Evolutionary conservation across 2,888 invertebrate genomes (phyloP), one percentile per base, ranked within the genome.

Genomic region (Lepidonotus clava): DNA sequence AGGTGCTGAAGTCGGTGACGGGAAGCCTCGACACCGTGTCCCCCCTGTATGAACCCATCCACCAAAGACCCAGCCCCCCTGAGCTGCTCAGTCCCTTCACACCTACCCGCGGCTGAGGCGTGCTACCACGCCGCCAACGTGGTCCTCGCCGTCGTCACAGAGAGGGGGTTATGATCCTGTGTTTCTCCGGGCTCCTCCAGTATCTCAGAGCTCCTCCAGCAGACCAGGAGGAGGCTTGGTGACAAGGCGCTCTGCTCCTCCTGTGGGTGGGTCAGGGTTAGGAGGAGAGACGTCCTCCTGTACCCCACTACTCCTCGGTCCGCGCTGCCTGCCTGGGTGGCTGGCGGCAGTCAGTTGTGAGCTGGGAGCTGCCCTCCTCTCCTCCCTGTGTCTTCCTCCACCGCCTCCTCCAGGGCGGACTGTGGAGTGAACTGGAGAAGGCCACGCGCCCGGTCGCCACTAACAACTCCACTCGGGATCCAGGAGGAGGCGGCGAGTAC

Each of bases 391-490:
- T n/a, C n/a, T n/a, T n/a, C n/a, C n/a, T n/a, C n/a, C n/a, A n/a
- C n/a, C n/a, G n/a, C n/a, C n/a, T n/a, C n/a, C 28, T 61, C 61
- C 61, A 61, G 28, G 61, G 61, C 61, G 11, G 61, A 24, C 61
- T 11, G 61, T 61, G 61, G 61, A 61, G 61, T 61, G 61, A 61
- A 28, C 61, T 28, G 61, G 61, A 61, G 61, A 24, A 61, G 61
- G 24, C 61, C 61, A 24, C 28, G 61, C 61, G 28, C 61, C 61
- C 61, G 61, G 61, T 61, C 61, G 28, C 61, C 24, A 61, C 61
- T 61, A n/a, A 61, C 61, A 56, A 56, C 56, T 28, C 24, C 61
- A 28, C 61, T 5, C 61, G 21, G 18, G 53, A 18, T 11, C 24
- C 61, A 28, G 61, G 61, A n/a, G n/a, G n/a, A n/a, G n/a, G n/a